Conservation (phyloP, 1,140 invertebrate genomes). For the Ceratitis capitata region DNA sequence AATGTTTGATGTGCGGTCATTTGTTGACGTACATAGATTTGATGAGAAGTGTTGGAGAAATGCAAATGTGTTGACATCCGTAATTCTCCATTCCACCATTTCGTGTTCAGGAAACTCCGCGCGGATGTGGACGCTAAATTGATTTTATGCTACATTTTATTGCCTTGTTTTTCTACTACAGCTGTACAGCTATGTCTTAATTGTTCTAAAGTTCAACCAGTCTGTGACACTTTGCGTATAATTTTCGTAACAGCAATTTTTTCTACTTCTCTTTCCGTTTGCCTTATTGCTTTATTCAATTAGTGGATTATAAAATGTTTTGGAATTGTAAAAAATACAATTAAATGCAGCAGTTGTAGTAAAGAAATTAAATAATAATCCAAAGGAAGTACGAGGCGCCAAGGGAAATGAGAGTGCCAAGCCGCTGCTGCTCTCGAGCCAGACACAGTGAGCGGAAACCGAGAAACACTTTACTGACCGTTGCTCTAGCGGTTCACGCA, state of each 20-base stretch:
- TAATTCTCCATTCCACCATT: neutral
- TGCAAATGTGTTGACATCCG: neutral
- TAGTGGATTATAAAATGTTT: neutral
- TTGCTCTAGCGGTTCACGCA: neutral
- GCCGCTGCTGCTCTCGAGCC: too few relatives aligned
- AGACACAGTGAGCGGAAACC: neutral
- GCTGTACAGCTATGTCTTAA: neutral
- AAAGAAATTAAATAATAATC: neutral
- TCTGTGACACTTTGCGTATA: neutral
- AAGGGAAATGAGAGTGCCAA: neutral
- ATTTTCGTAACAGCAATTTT: neutral
- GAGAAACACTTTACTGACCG: neutral
- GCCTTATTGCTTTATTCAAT: neutral
- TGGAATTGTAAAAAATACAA: neutral
- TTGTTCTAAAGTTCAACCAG: neutral
- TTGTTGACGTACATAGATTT: neutral
- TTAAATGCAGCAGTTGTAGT: too few relatives aligned
- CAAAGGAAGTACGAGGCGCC: neutral
- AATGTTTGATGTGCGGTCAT: neutral
- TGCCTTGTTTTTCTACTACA: neutral
- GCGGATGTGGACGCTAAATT: neutral
- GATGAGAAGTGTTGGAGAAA: neutral
- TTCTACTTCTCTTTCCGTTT: neutral
- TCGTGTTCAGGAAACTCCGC: neutral
- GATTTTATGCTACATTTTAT: neutral